A percentile compares a stretch with the other conserved stretches of the same genome.
Evolutionary conservation across 2,113 vertebrate genomes (phyloP).

Genomic region (Amblyornis subalaris): DNA sequence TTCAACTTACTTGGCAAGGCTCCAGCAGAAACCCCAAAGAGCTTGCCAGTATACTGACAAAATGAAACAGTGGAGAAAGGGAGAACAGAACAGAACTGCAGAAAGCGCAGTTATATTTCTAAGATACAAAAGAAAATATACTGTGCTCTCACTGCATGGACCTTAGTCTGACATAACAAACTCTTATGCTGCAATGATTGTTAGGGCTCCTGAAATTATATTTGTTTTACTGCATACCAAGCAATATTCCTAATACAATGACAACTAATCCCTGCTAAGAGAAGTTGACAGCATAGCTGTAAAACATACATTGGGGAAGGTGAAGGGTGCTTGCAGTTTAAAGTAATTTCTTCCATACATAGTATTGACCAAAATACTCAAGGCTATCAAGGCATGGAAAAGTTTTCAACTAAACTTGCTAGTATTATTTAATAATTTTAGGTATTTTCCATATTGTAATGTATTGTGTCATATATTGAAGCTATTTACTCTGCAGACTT

Average conservation of each 20-base stretch:
- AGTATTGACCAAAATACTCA: not conserved
- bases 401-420: not conserved
- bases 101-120: not conserved
- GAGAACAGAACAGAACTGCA: not conserved
- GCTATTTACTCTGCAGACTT: not conserved
- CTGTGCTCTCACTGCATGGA: not conserved
- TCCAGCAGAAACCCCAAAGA: not conserved
- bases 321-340: not conserved
- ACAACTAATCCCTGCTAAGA: not conserved
- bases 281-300: not conserved
- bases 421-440: not conserved
- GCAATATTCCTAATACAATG: not conserved
- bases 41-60: not conserved
- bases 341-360: not conserved
- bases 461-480: not conserved
- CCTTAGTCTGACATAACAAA: not conserved
- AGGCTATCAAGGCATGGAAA: not conserved
- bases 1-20: not conserved
- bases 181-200: not conserved
- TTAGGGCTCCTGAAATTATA: not conserved
- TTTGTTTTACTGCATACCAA: not conserved
- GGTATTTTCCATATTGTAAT: not conserved
- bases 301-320: not conserved
- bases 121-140: not conserved
- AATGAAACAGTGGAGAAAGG: not conserved